These are phyloP conservation scores for Puffinus mauretanicus DNA, from an alignment of 2,113 vertebrate genomes.

Conservation along the genomic window DNA sequence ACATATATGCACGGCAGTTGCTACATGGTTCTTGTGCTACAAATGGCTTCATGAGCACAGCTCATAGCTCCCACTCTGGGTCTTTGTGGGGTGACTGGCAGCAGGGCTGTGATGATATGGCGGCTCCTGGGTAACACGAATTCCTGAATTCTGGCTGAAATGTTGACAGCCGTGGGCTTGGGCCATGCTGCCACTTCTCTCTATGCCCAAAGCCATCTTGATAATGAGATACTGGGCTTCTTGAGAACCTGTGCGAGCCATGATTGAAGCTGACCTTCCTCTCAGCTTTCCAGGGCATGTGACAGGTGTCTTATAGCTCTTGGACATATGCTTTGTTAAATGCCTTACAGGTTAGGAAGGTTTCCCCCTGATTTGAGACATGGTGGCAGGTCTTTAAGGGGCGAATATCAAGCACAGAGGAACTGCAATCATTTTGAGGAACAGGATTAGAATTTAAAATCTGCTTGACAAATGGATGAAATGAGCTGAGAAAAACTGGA, in stretches of 20 bases:
- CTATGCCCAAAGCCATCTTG: not conserved
- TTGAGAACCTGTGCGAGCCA: not conserved
- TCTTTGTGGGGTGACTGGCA: not conserved
- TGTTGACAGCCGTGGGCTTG: not conserved
- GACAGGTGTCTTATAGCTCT: not conserved
- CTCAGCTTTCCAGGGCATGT: not conserved
- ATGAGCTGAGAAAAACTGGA: constrained; percentile 56
- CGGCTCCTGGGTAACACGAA: not conserved
- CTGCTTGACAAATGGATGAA: constrained; percentile 45
- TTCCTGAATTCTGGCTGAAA: not conserved
- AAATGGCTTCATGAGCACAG: not conserved
- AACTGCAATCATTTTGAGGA: not conserved
- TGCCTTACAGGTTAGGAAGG: not conserved
- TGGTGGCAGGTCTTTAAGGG: not conserved
- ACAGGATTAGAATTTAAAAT: constrained; percentile 39
- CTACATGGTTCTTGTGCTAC: not conserved
- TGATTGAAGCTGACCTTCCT: not conserved
- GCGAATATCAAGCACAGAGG: not conserved
- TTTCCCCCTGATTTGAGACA: not conserved
- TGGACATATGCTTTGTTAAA: not conserved
- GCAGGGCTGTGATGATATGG: not conserved
- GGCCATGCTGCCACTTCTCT: not conserved
- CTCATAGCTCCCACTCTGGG: not conserved
- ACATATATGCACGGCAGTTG: not conserved
- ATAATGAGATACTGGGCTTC: not conserved